A percentile compares a stretch with the other conserved stretches of the same genome.
phyloP scores from a whole-genome alignment of 2,797 vertebrate species.

The Sus cebifrons region DNA sequence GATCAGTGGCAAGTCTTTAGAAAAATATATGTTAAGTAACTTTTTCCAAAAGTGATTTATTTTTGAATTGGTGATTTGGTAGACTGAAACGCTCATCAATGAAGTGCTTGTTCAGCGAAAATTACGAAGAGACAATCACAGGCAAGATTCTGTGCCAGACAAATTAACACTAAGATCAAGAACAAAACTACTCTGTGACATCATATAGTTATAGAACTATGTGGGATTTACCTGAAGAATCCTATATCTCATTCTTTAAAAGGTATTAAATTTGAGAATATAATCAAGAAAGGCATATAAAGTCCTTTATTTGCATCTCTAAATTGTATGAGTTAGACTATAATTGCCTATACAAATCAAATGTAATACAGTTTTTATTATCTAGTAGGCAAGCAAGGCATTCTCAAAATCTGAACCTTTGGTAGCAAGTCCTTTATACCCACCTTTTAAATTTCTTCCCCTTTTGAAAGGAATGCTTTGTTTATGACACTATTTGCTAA shows the following conservation, averaged over 20 bases:
- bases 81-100: constrained; percentile 4
- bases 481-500: constrained; percentile 37
- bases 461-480: constrained; percentile 52
- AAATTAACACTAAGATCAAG: constrained; percentile 34
- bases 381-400: neutral
- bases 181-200: constrained; percentile 32
- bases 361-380: neutral
- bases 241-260: neutral
- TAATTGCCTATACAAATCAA: constrained; percentile 22
- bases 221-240: constrained; percentile 27
- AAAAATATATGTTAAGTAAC: constrained; percentile 34
- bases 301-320: neutral
- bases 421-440: neutral
- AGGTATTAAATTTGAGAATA: constrained; percentile 45
- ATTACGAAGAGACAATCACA: constrained; percentile 27
- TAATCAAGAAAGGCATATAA: constrained; percentile 31
- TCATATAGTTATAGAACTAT: neutral
- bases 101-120: constrained; percentile 32
- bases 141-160: neutral
- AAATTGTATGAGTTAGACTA: constrained; percentile 1
- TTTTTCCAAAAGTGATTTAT: constrained; percentile 40
- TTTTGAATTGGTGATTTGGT: neutral
- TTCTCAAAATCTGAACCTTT: constrained; percentile 60
- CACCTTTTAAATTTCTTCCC: constrained; percentile 37
- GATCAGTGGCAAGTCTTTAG: neutral